Base-by-base conservation (phyloP, 1,140 invertebrate species). In the Halyomorpha halys region DNA sequence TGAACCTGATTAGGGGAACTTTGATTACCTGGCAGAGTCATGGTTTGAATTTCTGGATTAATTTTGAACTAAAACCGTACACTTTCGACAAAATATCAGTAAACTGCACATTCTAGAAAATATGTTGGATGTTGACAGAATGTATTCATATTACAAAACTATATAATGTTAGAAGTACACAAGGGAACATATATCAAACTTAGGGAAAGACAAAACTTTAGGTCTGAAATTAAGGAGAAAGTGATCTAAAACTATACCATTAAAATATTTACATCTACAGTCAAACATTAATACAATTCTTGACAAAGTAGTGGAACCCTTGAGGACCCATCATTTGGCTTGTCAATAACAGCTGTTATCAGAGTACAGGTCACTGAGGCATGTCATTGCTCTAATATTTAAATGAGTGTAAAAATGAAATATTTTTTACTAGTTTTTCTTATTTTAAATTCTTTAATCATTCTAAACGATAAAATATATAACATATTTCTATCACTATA, bases 1-100 rank as follows among this genome's bases (percentile, higher is more conserved):
- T 39, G 54, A 18, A 64, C 63, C 25, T 64, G 63, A 44, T 25
- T 59, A 19, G 63, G 63, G 23, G 6, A 23, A 49, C 34, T 64
- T 49, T 64, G 63, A 39, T 44, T 59, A 14, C 27, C 63, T 59
- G 63, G 63, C 15, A 64, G 19, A 19, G 63, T 64, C 63, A 64
- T 64, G 16, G 44, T 44, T 39, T 21, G 3, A 27, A 5, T 16
- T 23, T 25, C 18, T 11, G 47, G 8, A 16, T 23, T 56, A 56
- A 23, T 23, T 23, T 23, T 23, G 23, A 1, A 56, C 19, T 56
- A 56, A 25, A 5, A 23, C 15, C 27, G 2, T 15, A 23, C 53
- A 23, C 15, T 16, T 16, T 25, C 9, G 9, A 25, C 23, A 56
- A 19, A 49, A 19, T 8, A 49, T n/a, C 47, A 49, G 6, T 19